phyloP scores from a whole-genome alignment of 2,113 vertebrate genomes.

The western clawed frog (Xenopus tropicalis) region DNA sequence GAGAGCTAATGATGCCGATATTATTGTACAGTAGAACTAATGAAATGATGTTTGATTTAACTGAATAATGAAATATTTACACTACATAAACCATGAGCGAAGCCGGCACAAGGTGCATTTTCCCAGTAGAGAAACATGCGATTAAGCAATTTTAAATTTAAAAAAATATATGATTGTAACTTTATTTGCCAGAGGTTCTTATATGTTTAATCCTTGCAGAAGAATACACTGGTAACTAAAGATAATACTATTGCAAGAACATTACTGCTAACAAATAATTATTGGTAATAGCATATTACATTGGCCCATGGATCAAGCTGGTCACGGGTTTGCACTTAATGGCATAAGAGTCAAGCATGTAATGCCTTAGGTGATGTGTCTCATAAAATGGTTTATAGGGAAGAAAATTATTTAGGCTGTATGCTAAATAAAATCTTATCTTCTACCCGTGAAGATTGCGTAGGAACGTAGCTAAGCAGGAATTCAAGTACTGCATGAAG shows the following conservation, averaged over 20 bases:
- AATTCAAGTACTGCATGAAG: conserved; percentile 21
- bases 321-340: conserved; percentile 11
- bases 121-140: background rate
- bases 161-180: conserved; percentile 27
- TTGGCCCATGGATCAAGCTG: conserved; percentile 23
- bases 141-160: conserved; percentile 17
- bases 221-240: conserved; percentile 1
- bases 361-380: conserved; percentile 27
- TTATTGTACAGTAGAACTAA: too few relatives aligned
- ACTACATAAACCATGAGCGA: too few relatives aligned
- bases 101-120: too few relatives aligned
- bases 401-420: conserved; percentile 36
- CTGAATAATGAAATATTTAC: too few relatives aligned
- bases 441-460: conserved; percentile 23
- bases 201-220: background rate
- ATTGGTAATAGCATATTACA: conserved; percentile 26
- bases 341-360: conserved; percentile 23
- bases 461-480: background rate
- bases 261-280: conserved; percentile 22
- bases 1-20: too few relatives aligned
- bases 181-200: conserved; percentile 17
- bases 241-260: conserved; percentile 12
- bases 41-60: too few relatives aligned
- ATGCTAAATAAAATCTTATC: conserved; percentile 27
- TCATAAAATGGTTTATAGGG: conserved; percentile 29